Percentiles rank a stretch among this genome's conserved stretches.
phyloP scores from a whole-genome alignment of 2,888 invertebrate species.

The Acronicta psi region DNA sequence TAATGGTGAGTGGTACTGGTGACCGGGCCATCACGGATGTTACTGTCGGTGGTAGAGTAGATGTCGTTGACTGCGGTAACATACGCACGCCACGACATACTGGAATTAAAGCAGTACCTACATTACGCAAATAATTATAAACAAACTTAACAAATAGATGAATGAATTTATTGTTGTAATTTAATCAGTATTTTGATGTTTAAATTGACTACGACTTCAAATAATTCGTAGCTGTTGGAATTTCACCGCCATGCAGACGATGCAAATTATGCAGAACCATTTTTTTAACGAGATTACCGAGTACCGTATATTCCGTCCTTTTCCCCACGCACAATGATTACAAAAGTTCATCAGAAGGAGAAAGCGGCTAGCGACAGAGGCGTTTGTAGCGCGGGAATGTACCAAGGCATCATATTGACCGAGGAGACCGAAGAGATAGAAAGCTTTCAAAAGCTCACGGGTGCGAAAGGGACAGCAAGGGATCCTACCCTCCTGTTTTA shows the following conservation, averaged over 20 bases:
- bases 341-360: conserved; percentile 81
- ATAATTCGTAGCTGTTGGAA: background rate
- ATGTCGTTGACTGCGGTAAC: conserved; percentile 52
- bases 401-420: conserved; percentile 75
- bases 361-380: conserved; percentile 88
- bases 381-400: conserved; percentile 85
- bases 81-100: conserved; percentile 69
- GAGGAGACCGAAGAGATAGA: conserved; percentile 60
- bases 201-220: background rate
- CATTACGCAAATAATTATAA: background rate
- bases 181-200: no score
- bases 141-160: background rate
- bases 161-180: no score
- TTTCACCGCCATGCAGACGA: conserved; percentile 1
- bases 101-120: conserved; percentile 47
- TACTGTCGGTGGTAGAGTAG: conserved; percentile 52
- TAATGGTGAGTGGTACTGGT: conserved; percentile 63
- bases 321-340: conserved; percentile 58
- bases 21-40: conserved; percentile 51
- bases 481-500: conserved; percentile 66
- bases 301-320: conserved; percentile 59
- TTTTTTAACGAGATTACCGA: no score
- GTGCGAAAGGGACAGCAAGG: conserved; percentile 73
- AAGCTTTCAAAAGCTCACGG: conserved; percentile 79
- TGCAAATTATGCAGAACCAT: conserved; percentile 12